These are phyloP conservation scores for Holacanthella duospinosa DNA, from an alignment of 2,888 invertebrate species.

Conservation along the genomic window DNA sequence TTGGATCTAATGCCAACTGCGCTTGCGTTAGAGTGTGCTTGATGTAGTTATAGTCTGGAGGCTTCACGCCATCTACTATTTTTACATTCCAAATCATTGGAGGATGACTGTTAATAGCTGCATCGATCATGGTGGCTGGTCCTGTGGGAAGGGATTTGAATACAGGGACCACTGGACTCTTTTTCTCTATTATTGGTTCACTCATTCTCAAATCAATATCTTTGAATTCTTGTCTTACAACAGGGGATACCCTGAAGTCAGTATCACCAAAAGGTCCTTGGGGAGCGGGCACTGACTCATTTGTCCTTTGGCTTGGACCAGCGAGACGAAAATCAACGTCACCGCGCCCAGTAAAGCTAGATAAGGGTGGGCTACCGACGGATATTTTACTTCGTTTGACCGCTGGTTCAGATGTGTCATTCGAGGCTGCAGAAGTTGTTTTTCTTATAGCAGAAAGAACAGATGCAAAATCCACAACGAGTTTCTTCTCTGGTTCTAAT, in stretches of 20 bases:
- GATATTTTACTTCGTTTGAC: slow-evolving; percentile 5
- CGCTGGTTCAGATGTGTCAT: not conserved
- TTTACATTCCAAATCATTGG: slow-evolving; percentile 58
- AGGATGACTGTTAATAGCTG: slow-evolving; percentile 64
- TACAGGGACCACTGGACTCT: slow-evolving; percentile 49
- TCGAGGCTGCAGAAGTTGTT: slow-evolving; percentile 13
- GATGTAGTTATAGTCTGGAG: slow-evolving; percentile 58
- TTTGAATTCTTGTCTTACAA: slow-evolving; percentile 34
- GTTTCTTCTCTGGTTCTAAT: slow-evolving; percentile 20
- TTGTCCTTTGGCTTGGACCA: not conserved
- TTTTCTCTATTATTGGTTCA: slow-evolving; percentile 23
- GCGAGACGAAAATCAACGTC: slow-evolving; percentile 3
- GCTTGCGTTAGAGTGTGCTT: slow-evolving; percentile 39
- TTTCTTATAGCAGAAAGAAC: slow-evolving; percentile 32
- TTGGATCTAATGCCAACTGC: slow-evolving; percentile 53
- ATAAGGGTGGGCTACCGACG: slow-evolving; percentile 1
- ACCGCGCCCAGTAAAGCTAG: slow-evolving; percentile 3
- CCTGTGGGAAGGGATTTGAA: slow-evolving; percentile 61
- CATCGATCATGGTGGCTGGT: slow-evolving; percentile 77
- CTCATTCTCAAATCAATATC: slow-evolving; percentile 60
- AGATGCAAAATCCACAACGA: slow-evolving; percentile 24
- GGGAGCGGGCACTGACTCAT: not conserved
- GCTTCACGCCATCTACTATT: slow-evolving; percentile 54
- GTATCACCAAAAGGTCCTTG: slow-evolving; percentile 48
- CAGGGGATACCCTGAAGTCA: slow-evolving; percentile 51